phyloP scores from a whole-genome alignment of 2,113 vertebrate species.

The Campylorhamphus procurvoides region DNA sequence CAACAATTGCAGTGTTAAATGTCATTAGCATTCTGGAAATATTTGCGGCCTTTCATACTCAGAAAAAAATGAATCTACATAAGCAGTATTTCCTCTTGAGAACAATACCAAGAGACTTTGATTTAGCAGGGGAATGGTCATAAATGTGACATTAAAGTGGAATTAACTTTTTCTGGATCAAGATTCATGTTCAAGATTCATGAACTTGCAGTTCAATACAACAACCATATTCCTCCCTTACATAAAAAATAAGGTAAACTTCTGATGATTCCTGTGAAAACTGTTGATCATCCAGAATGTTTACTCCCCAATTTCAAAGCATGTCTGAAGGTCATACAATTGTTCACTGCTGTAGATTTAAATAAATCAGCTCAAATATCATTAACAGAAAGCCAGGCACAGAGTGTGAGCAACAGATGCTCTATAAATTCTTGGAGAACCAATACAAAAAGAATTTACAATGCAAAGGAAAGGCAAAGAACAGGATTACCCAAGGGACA shows the following conservation, averaged over 20 bases:
- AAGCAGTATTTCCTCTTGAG: not conserved
- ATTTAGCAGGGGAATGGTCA: not conserved
- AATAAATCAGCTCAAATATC: not conserved
- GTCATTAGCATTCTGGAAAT: slow-evolving; percentile 26
- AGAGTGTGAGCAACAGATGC: not conserved
- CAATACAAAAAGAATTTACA: slow-evolving; percentile 9
- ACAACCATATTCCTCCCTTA: not conserved
- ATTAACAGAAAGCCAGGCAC: not conserved
- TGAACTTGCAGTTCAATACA: not conserved
- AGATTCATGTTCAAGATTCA: not conserved
- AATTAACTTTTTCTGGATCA: not conserved
- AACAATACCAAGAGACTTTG: not conserved
- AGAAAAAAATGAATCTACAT: not conserved
- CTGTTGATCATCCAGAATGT: not conserved
- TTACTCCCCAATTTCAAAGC: not conserved
- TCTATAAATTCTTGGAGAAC: not conserved
- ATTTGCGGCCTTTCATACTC: slow-evolving; percentile 19
- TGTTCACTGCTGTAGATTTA: not conserved
- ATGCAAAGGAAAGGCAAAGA: not conserved
- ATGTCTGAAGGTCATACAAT: not conserved
- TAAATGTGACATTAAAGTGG: not conserved
- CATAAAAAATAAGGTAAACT: not conserved
- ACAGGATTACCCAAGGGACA: not conserved
- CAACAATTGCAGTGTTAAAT: not conserved
- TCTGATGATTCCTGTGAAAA: not conserved